Evolutionary conservation across 1,140 invertebrate species (phyloP).

Genomic region (Cydia strobilella): DNA sequence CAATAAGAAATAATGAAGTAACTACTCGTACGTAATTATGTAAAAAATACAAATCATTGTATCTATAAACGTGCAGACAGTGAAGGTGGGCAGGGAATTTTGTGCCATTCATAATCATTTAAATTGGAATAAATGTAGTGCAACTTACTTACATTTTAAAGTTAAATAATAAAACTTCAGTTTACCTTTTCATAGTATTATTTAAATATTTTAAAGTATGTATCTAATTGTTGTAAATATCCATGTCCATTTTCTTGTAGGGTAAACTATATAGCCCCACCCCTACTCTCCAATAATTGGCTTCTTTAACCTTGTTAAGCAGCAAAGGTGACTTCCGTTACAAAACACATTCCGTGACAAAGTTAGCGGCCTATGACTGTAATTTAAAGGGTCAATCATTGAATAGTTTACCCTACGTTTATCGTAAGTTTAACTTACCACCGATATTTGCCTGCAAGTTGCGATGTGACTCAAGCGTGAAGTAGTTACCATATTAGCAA

Average conservation of each 20-base stretch:
- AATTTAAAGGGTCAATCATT: no score
- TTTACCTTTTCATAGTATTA: background rate
- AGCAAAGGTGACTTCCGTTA: no score
- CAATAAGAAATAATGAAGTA: background rate
- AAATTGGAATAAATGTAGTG: background rate
- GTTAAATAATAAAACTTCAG: background rate
- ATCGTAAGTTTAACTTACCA: background rate
- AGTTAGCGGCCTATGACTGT: no score
- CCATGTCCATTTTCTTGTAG: background rate
- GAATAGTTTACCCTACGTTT: background rate
- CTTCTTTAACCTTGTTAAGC: no score
- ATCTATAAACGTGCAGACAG: background rate
- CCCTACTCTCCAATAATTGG: no score
- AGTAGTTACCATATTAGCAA: background rate
- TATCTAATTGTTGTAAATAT: background rate
- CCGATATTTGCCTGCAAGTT: background rate
- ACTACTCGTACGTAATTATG: no score
- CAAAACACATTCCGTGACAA: no score
- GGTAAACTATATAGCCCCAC: no score
- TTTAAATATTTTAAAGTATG: background rate
- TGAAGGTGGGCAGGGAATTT: background rate
- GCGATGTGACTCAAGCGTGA: background rate
- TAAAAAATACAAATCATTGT: background rate
- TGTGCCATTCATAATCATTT: conserved; percentile 4
- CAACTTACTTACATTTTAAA: no score